Conservation (phyloP, 2,888 invertebrate genomes). For the Erpobdella octoculata region DNA sequence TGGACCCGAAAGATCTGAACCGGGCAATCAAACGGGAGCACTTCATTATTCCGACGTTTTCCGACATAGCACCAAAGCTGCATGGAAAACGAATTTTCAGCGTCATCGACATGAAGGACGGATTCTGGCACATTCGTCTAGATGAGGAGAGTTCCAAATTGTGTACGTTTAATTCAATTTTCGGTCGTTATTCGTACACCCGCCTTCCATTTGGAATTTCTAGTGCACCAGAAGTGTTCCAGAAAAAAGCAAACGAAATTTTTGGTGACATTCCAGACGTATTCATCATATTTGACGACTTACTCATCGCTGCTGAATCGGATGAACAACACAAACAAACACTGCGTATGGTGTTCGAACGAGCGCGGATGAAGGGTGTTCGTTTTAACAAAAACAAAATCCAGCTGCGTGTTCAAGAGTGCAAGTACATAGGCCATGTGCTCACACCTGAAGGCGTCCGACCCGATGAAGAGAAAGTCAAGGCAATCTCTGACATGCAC, state of each 20-base stretch:
- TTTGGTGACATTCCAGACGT: conserved; percentile 31
- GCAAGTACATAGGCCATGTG: conserved; percentile 35
- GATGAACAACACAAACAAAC: conserved; percentile 34
- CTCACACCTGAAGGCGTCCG: conserved; percentile 34
- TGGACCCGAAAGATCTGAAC: conserved; percentile 28
- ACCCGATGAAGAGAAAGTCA: conserved; percentile 34
- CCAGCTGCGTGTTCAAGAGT: conserved; percentile 27
- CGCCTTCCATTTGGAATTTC: conserved; percentile 35
- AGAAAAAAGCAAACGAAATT: conserved; percentile 30
- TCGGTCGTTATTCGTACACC: conserved; percentile 29
- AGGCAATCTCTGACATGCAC: conserved; percentile 38
- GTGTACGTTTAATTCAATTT: conserved; percentile 36
- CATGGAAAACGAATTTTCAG: not conserved
- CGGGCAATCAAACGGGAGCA: conserved; percentile 31
- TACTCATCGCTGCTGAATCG: conserved; percentile 33
- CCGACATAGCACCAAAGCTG: no score
- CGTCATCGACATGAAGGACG: not conserved
- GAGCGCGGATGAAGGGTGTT: no score
- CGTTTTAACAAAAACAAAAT: conserved; percentile 35
- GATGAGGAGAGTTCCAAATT: no score
- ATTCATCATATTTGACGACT: conserved; percentile 29
- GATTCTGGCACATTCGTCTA: not conserved
- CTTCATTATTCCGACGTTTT: conserved; percentile 30
- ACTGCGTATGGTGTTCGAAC: conserved; percentile 33
- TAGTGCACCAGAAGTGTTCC: conserved; percentile 34